Conservation (phyloP, 2,888 invertebrate species). For the Macrostomum cliftonense region DNA sequence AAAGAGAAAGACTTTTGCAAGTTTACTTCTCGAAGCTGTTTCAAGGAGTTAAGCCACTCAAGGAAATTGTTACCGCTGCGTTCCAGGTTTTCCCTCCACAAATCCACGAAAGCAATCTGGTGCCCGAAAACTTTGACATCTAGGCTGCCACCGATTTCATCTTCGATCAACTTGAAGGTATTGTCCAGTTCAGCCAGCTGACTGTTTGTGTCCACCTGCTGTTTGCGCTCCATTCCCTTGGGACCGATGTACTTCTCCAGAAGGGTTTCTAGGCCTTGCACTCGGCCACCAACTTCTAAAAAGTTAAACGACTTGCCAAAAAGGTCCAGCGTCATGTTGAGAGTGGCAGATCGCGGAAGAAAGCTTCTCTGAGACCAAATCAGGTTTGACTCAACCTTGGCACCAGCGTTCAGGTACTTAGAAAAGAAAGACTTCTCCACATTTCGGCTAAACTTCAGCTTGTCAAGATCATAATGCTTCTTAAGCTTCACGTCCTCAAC, state of each 20-base stretch:
- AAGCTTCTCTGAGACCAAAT: constrained; percentile 32
- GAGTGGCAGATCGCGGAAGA: constrained; percentile 29
- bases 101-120: constrained; percentile 43
- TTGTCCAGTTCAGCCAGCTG: not conserved
- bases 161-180: constrained; percentile 12
- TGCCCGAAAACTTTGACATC: constrained; percentile 73
- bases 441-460: constrained; percentile 72
- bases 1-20: constrained; percentile 66
- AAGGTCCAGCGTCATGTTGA: constrained; percentile 34
- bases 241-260: constrained; percentile 65
- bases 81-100: constrained; percentile 30
- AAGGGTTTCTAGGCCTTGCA: constrained; percentile 67
- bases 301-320: constrained; percentile 67
- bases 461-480: constrained; percentile 62
- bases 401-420: constrained; percentile 54
- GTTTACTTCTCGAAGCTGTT: constrained; percentile 52
- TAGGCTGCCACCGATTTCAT: constrained; percentile 39
- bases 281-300: constrained; percentile 58
- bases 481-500: constrained; percentile 58
- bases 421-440: constrained; percentile 60
- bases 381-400: constrained; percentile 27
- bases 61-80: constrained; percentile 20
- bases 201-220: not conserved
- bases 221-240: constrained; percentile 44
- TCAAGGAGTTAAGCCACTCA: constrained; percentile 44